These are phyloP conservation scores for Hylaeus anthracinus DNA, from an alignment of 1,140 invertebrate species.

Conservation along the genomic window DNA sequence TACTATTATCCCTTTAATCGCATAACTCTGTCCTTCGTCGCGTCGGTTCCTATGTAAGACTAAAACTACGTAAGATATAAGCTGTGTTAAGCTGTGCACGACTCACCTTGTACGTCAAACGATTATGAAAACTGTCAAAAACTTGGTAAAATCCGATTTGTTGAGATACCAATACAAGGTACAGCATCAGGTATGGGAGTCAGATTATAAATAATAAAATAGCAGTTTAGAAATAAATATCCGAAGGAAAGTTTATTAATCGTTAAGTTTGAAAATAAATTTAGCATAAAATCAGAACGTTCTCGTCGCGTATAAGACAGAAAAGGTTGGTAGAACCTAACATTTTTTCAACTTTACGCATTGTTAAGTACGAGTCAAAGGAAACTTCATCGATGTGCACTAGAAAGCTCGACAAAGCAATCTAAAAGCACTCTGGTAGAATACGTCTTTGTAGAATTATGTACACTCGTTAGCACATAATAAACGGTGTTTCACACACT, in stretches of 20 bases:
- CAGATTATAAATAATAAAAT: neutral
- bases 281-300: slow-evolving; percentile 10
- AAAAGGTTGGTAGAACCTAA: slow-evolving; percentile 30
- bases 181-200: too few species aligned
- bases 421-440: slow-evolving; percentile 50
- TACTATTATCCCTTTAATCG: too few species aligned
- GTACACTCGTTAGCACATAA: slow-evolving; percentile 62
- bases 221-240: neutral
- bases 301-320: slow-evolving; percentile 43
- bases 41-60: too few species aligned
- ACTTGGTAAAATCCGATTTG: too few species aligned
- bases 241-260: neutral
- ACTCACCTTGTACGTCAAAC: too few species aligned
- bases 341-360: slow-evolving; percentile 56
- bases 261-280: neutral
- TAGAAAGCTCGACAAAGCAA: slow-evolving; percentile 36
- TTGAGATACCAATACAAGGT: too few species aligned
- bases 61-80: too few species aligned
- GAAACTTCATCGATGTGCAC: slow-evolving; percentile 32
- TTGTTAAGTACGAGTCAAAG: slow-evolving; percentile 54
- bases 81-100: too few species aligned
- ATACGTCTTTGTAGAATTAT: slow-evolving; percentile 62
- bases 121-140: too few species aligned
- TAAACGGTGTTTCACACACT: slow-evolving; percentile 55
- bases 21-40: too few species aligned